Evolutionary conservation across 2,797 vertebrate genomes (phyloP), one percentile per base, ranked within the genome.

Genomic region (Diglossa cyanea): DNA sequence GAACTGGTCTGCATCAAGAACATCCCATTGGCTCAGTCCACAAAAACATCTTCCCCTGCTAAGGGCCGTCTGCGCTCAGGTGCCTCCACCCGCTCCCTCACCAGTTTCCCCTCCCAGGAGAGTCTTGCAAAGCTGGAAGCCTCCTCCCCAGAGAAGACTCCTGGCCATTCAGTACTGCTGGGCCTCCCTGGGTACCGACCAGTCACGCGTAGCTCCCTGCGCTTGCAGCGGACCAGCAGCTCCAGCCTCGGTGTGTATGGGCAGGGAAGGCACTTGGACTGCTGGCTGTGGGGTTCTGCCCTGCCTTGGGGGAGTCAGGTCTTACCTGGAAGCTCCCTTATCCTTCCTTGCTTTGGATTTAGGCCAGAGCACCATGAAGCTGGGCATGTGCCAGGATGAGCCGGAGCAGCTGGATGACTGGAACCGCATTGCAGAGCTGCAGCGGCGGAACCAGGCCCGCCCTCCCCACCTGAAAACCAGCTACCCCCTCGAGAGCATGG

Each of bases 401-500:
- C 99, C 99, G 0, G 99, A 99, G 1, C 97, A 96, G 20, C 93
- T 96, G 53, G 99, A 99, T 0, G 98, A 99, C 61, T 99, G 99
- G 99, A 98, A 97, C 96, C 98, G 99, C 57, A 98, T 99, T 2
- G 99, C 99, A 0, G 99, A 99, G 95, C 93, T 99, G 28, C 99
- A 99, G 97, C 95, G 98, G 65, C 98, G 99, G 42, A 99, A 99
- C 90, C 98, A 98, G 42, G 95, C 98, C 19, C 98, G 98, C 13
- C 98, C 98, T 0, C 99, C 99, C 0, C 99, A 99, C 90, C 94
- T 99, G 11, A 99, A 99, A 97, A 99, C 98, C 97, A 99, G 98
- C 97, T 99, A 99, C 80, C 98, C 99, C 1, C 83, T 99, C 82
- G 99, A 99, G 97, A 98, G 97, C 88, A 98, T 98, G 97, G 99